Evolutionary conservation across 2,113 vertebrate genomes (phyloP).

Genomic region (Silurus glanis): DNA sequence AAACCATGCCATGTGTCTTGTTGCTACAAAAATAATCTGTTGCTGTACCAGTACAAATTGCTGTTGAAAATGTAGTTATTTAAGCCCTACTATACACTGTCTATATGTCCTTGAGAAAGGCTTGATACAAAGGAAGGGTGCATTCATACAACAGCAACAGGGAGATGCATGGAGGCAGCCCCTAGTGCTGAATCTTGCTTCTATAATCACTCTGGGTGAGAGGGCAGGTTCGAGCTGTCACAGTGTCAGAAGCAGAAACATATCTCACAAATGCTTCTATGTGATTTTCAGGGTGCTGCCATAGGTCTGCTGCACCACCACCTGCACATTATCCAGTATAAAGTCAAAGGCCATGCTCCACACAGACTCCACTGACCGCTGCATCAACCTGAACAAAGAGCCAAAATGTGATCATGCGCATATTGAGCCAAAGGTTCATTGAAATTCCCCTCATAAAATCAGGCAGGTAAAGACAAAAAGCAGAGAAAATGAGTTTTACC

Average conservation of each 20-base stretch:
- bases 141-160: slow-evolving; percentile 31
- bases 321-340: slow-evolving; percentile 98
- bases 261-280: slow-evolving; percentile 61
- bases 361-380: slow-evolving; percentile 93
- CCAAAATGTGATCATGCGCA: neutral
- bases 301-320: slow-evolving; percentile 93
- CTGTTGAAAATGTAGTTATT: slow-evolving; percentile 10
- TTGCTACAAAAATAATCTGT: slow-evolving; percentile 31
- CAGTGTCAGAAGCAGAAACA: slow-evolving; percentile 50
- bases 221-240: slow-evolving; percentile 44
- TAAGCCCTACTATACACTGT: neutral
- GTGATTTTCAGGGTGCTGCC: slow-evolving; percentile 95
- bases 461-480: neutral
- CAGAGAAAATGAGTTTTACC: slow-evolving; percentile 58
- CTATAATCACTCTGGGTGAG: slow-evolving; percentile 18
- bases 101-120: slow-evolving; percentile 28
- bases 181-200: slow-evolving; percentile 6
- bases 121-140: slow-evolving; percentile 15
- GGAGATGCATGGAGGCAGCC: slow-evolving; percentile 11
- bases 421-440: neutral
- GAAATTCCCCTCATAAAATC: neutral
- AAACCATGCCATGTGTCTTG: neutral
- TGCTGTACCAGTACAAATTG: slow-evolving; percentile 15
- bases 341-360: slow-evolving; percentile 99
- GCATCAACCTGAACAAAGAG: slow-evolving; percentile 83